Evolutionary conservation across 2,113 vertebrate genomes (phyloP).

Genomic region (Ictalurus furcatus): DNA sequence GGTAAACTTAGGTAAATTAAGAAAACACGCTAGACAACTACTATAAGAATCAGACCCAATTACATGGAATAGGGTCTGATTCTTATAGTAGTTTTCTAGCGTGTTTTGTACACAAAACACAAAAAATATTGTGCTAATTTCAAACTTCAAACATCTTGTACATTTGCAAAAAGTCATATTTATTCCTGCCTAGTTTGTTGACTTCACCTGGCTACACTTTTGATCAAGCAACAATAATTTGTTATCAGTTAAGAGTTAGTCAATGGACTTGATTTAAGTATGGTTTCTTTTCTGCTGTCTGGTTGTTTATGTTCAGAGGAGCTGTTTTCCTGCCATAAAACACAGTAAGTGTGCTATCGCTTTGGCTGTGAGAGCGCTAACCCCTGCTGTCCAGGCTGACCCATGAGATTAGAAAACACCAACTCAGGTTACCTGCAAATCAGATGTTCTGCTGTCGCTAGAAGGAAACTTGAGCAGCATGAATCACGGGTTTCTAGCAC

Average conservation of each 20-base stretch:
- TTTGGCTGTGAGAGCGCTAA: neutral
- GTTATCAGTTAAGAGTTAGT: neutral
- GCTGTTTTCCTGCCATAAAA: neutral
- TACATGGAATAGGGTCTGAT: neutral
- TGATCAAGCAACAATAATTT: neutral
- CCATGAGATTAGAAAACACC: constrained; percentile 12
- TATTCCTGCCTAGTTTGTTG: neutral
- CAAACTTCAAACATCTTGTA: neutral
- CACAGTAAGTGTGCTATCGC: neutral
- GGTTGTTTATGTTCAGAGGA: neutral
- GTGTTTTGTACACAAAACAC: too few relatives aligned
- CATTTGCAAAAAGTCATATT: neutral
- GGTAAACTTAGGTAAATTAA: neutral
- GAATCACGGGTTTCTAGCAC: neutral
- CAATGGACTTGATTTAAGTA: neutral
- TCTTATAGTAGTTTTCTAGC: too few relatives aligned
- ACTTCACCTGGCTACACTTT: neutral
- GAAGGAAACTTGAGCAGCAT: constrained; percentile 16
- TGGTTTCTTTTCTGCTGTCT: neutral
- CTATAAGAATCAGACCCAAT: neutral
- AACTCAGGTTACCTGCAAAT: constrained; percentile 39
- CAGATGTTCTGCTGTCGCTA: constrained; percentile 12
- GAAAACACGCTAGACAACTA: neutral
- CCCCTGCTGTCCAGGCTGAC: neutral
- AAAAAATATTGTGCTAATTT: neutral